Evolutionary conservation across 1,140 invertebrate genomes (phyloP).

Genomic region (Halictus rubicundus): DNA sequence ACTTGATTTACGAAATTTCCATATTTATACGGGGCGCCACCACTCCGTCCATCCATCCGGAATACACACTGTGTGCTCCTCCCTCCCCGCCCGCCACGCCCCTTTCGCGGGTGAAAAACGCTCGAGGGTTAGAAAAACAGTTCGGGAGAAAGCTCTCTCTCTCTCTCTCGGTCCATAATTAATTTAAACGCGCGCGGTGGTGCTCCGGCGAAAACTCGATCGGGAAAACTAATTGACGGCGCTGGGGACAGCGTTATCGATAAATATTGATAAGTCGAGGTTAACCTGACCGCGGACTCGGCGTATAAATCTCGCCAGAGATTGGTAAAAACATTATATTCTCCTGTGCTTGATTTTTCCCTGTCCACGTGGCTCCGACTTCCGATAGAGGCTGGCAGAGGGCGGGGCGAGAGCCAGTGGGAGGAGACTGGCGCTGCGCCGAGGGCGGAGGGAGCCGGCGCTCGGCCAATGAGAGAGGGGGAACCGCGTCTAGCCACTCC

Average conservation of each 20-base stretch:
- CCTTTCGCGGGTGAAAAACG: slow-evolving; percentile 24
- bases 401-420: too few species aligned
- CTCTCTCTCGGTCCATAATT: slow-evolving; percentile 33
- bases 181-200: slow-evolving; percentile 42
- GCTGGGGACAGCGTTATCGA: neutral
- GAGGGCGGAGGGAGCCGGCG: too few species aligned
- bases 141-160: neutral
- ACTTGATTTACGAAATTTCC: slow-evolving; percentile 64
- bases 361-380: too few species aligned
- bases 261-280: neutral
- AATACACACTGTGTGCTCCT: slow-evolving; percentile 3
- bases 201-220: neutral
- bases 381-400: too few species aligned
- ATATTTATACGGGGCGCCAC: slow-evolving; percentile 52
- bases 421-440: too few species aligned
- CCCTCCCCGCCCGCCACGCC: neutral
- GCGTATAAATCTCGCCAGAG: too few species aligned
- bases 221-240: neutral
- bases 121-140: slow-evolving; percentile 15
- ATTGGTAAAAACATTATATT: too few species aligned
- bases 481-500: too few species aligned
- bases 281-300: neutral
- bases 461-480: too few species aligned
- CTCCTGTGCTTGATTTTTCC: too few species aligned
- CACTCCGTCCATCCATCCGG: slow-evolving; percentile 24